Base-by-base conservation (phyloP, 2,888 invertebrate genomes). In the Falcaria lacertinaria region DNA sequence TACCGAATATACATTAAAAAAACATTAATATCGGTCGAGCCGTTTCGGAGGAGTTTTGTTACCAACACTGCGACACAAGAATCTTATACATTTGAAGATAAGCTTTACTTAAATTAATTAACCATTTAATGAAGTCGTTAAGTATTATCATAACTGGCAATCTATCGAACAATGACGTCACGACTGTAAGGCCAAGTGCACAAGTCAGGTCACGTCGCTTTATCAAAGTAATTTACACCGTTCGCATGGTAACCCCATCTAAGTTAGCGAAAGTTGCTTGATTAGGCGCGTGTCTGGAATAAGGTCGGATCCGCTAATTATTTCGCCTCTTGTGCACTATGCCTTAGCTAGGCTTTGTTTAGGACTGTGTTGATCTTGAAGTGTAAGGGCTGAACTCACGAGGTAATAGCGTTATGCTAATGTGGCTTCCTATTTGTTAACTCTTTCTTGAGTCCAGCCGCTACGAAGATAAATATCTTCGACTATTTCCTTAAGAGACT, bases 201-300 rank as follows among this genome's bases (percentile, higher is more conserved):
- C 67, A 67, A 78, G 75, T 72, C 75, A 56, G 60, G 73, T 76
- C 81, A 81, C 80, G 80, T 80, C 58, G 56, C 63, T 60, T 70
- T 74, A 74, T 79, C 78, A 74, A 75, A 75, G 80, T 80, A 79
- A 79, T 80, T 79, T 69, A 79, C 77, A 70, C 77, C 66, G 73
- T 65, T 69, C 70, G 66, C 61, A 55, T 60, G 69, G 64, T 58
- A 81, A 81, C 78, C 81, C 73, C 71, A 82, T 83, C 78, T 74
- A 80, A 82, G 71, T 83, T 76, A 64, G 63, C 57, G 58, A 68
- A 74, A 80, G 74, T 81, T 79, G 72, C 60, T 77, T 82, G 81
- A 83, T 83, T 80, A 76, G 74, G 74, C 69, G 72, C 84, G 84
- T 84, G 83, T 74, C 72, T 47, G 43, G 74, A 70, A 73, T 74